phyloP scores from a whole-genome alignment of 1,140 invertebrate species.

The Bombus breviceps region DNA sequence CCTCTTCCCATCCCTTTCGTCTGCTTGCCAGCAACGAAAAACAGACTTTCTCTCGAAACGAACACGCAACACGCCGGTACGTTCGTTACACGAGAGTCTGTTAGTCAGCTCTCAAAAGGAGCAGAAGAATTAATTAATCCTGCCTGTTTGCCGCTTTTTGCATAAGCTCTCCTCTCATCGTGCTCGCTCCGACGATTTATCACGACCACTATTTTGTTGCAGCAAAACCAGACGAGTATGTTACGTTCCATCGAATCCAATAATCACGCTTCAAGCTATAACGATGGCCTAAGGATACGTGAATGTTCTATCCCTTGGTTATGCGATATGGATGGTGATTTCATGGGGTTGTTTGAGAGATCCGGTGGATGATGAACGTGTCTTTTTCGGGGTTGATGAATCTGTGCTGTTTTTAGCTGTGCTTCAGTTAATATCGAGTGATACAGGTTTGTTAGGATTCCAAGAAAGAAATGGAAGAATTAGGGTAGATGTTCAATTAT shows the following conservation, averaged over 20 bases:
- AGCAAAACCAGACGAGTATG: background rate
- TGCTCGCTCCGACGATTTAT: background rate
- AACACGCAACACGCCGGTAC: background rate
- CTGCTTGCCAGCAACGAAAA: background rate
- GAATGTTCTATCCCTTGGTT: background rate
- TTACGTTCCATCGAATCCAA: background rate
- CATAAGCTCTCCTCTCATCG: background rate
- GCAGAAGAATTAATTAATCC: slow-evolving; percentile 17
- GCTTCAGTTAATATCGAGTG: background rate
- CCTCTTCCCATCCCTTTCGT: background rate
- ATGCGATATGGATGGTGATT: background rate
- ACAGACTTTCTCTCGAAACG: no score
- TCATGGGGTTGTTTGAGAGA: background rate
- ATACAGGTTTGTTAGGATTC: background rate
- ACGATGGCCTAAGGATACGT: background rate
- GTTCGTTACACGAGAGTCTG: background rate
- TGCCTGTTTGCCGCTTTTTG: background rate
- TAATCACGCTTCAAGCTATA: background rate
- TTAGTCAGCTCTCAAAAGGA: background rate
- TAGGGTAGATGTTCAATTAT: background rate
- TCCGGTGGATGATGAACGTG: background rate
- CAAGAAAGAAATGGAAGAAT: background rate
- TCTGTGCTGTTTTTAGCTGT: background rate
- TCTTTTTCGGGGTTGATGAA: background rate
- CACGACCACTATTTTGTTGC: background rate